Conservation (phyloP, 2,888 invertebrate species). For the Nymphalis urticae region DNA sequence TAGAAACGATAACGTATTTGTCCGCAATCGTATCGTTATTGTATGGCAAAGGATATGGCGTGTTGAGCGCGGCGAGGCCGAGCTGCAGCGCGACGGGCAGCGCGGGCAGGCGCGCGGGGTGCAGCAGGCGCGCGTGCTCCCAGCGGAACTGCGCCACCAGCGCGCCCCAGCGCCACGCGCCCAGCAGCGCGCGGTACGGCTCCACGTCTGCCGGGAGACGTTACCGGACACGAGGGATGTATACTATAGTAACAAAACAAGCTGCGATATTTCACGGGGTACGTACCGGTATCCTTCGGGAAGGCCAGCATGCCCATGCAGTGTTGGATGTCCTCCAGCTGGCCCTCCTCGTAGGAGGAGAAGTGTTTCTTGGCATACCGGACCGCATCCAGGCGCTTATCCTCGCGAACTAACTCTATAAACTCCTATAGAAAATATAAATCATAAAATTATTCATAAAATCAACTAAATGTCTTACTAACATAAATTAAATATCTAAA, state of each 20-base stretch:
- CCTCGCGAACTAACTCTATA: conserved; percentile 94
- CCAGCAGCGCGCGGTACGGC: conserved; percentile 86
- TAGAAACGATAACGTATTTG: too few species aligned
- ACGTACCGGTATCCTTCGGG: conserved; percentile 87
- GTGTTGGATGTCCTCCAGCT: conserved; percentile 92
- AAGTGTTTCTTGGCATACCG: conserved; percentile 97
- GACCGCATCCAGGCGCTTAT: conserved; percentile 94
- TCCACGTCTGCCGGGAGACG: conserved; percentile 75
- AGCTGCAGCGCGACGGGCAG: conserved; percentile 95
- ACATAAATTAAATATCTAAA: too few species aligned
- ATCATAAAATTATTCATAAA: too few species aligned
- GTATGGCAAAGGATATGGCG: conserved; percentile 86
- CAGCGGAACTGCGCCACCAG: conserved; percentile 94
- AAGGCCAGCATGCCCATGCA: conserved; percentile 98
- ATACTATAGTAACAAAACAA: background rate
- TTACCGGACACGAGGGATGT: too few species aligned
- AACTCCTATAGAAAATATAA: conserved; percentile 86
- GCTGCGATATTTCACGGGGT: background rate
- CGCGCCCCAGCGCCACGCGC: conserved; percentile 88
- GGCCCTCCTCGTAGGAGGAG: conserved; percentile 92
- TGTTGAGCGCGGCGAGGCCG: conserved; percentile 96
- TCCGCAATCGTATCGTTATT: too few species aligned
- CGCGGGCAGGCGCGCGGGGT: conserved; percentile 94
- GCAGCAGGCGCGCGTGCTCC: conserved; percentile 97
- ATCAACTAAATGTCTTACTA: too few species aligned